Base-by-base conservation (phyloP, 2,113 vertebrate species). In the Motacilla tschutschensis region DNA sequence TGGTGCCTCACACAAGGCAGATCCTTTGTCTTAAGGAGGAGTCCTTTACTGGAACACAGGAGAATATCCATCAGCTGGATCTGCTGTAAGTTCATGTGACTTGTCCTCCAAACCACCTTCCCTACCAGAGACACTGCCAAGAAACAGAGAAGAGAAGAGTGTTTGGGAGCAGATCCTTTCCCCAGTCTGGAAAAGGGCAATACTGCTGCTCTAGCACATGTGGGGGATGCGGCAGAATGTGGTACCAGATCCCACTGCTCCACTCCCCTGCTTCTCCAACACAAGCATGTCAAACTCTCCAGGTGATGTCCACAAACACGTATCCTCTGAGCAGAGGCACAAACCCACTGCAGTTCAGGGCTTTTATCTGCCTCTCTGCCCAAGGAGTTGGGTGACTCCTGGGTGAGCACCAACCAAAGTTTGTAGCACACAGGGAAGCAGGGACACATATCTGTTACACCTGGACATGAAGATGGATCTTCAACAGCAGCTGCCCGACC, bases 271-370 rank as follows among this genome's bases (percentile, higher is more conserved):
- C 40, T 50, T 74, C 44, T 63, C 29, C 5, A 3, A 5, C 31
- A 47, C 1, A 3, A 62, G 12, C 17, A 35, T 3, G 9, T 31
- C 25, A 43, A 66, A 17, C 12, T 62, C 77, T 67, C 19, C 29
- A 54, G 46, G 44, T 47, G 24, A 38, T 40, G 44, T 5, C 0
- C 0, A 15, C n/a, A 74, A 88, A 46, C 10, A n/a, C 0, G 0
- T 10, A 24, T 26, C 8, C 47, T 50, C 53, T 29, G 24, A 87
- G 71, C 26, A 67, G n/a, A 40, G 47, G 43, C 41, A 57, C 28
- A 73, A 72, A 57, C 10, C 12, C 4, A 1, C 8, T 2, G 1
- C 14, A 9, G 0, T 4, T 33, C 55, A 44, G 38, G 41, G 14
- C 41, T 90, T 20, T 40, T 22, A 7, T 5, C 59, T 79, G 12